Percentiles rank a stretch among this genome's conserved stretches.
These are phyloP conservation scores for Aphelocoma coerulescens DNA, from an alignment of 2,113 vertebrate genomes.

Conservation along the genomic window DNA sequence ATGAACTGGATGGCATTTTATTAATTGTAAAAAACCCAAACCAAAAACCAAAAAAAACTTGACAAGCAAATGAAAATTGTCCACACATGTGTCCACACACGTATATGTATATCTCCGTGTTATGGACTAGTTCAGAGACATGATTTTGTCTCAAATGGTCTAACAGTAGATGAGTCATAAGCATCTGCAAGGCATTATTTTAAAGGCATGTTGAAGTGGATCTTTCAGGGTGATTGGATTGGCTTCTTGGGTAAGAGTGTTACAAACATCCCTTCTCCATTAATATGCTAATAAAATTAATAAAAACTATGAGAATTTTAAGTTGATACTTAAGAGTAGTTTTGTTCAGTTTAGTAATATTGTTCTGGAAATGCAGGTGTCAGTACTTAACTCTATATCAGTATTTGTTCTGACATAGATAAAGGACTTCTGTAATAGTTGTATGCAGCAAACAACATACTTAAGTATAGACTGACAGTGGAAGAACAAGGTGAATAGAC, in stretches of 20 bases:
- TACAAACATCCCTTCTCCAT: not conserved
- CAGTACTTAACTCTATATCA: not conserved
- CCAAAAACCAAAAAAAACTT: not conserved
- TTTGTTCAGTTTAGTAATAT: not conserved
- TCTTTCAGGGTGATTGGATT: not conserved
- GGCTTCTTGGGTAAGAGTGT: not conserved
- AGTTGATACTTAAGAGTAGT: not conserved
- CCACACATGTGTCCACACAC: fast-evolving
- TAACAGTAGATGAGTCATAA: not conserved
- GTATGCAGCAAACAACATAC: fast-evolving
- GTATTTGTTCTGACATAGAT: not conserved
- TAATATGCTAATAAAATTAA: not conserved
- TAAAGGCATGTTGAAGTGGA: not conserved
- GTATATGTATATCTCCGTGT: not conserved
- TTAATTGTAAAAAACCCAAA: not conserved
- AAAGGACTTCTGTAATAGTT: not conserved
- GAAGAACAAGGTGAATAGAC: not conserved
- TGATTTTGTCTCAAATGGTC: not conserved
- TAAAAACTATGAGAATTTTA: not conserved
- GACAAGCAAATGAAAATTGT: not conserved
- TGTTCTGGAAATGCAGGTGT: not conserved
- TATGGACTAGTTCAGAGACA: not conserved
- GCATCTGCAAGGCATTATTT: not conserved
- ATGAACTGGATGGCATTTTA: not conserved
- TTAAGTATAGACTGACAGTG: not conserved